A percentile compares a stretch with the other conserved stretches of the same genome.
phyloP scores from a whole-genome alignment of 2,113 vertebrate species.

The Tringa solitaria region DNA sequence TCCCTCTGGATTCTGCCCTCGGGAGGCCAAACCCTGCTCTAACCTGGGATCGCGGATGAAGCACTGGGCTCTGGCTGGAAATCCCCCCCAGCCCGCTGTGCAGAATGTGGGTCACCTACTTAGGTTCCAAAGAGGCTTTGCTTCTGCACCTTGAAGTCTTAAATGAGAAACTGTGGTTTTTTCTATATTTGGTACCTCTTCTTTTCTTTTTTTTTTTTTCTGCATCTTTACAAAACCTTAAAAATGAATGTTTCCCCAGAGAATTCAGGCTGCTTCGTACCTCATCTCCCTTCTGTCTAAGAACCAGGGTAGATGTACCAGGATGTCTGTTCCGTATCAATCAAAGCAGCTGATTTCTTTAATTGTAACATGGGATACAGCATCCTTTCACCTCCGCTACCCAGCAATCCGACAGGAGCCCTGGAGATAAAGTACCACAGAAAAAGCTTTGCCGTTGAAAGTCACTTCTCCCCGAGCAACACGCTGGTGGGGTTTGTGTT shows the following conservation, averaged over 20 bases:
- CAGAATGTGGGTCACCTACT: conserved; percentile 61
- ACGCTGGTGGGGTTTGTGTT: background rate
- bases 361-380: background rate
- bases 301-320: background rate
- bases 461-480: background rate
- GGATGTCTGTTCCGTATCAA: background rate
- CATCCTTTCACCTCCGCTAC: background rate
- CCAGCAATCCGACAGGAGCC: background rate
- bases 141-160: conserved; percentile 2
- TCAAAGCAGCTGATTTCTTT: background rate
- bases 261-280: background rate
- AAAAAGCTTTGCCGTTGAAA: background rate
- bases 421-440: background rate
- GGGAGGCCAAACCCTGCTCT: background rate
- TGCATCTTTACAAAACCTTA: background rate
- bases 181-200: conserved; percentile 6
- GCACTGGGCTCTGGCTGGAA: background rate
- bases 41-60: fast-evolving
- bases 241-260: background rate
- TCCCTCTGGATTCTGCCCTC: background rate
- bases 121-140: conserved; percentile 22
- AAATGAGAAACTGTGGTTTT: background rate
- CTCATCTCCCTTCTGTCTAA: background rate
- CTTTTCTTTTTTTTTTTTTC: background rate
- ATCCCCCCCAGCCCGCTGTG: conserved; percentile 8